These are phyloP conservation scores for Zosterops lateralis DNA, from an alignment of 2,113 vertebrate species.

Conservation along the genomic window DNA sequence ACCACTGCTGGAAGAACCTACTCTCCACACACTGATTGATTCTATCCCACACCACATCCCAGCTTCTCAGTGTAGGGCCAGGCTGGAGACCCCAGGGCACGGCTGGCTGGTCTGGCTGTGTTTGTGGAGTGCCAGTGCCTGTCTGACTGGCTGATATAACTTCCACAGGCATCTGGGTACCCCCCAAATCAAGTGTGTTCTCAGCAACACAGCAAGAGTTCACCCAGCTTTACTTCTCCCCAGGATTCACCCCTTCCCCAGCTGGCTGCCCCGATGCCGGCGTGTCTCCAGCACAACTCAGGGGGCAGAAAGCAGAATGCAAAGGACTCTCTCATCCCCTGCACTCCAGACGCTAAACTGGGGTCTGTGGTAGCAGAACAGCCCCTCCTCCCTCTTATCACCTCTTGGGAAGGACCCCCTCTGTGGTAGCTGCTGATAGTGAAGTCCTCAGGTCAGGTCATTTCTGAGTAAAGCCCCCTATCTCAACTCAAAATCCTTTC, in stretches of 20 bases:
- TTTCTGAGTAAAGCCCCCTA: constrained; percentile 18
- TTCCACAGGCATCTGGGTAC: background rate
- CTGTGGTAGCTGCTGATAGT: background rate
- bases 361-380: background rate
- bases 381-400: background rate
- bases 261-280: fast-evolving
- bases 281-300: background rate
- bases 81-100: background rate
- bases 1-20: background rate
- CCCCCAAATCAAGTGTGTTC: background rate
- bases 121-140: background rate
- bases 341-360: background rate
- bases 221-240: background rate
- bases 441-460: background rate
- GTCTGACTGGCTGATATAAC: background rate
- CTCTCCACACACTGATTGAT: too few relatives aligned
- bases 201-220: background rate
- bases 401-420: background rate
- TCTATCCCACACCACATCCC: background rate
- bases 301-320: background rate
- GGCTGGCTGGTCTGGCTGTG: fast-evolving
- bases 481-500: constrained; percentile 36
- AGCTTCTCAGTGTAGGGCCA: background rate
- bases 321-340: background rate
- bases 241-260: background rate